Evolutionary conservation across 2,888 invertebrate genomes (phyloP).

Genomic region (Patella depressa): DNA sequence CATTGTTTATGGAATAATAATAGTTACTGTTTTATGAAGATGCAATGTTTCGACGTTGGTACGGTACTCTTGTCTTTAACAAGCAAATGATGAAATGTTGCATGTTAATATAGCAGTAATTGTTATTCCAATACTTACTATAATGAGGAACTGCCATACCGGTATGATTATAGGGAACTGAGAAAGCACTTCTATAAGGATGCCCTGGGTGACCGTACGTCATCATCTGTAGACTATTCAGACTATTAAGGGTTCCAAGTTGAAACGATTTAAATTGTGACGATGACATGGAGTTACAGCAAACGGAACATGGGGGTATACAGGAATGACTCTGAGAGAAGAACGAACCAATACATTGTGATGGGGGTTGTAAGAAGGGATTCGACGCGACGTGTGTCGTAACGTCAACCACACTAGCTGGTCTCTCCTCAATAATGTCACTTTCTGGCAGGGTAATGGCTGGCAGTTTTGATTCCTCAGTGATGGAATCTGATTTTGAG

Average conservation of each 20-base stretch:
- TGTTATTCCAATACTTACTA: conserved; percentile 23
- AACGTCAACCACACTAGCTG: conserved; percentile 36
- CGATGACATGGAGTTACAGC: conserved; percentile 32
- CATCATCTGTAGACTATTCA: conserved; percentile 40
- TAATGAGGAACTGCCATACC: conserved; percentile 31
- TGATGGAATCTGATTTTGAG: not conserved
- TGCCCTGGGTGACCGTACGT: conserved; percentile 40
- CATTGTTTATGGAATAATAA: too few species aligned
- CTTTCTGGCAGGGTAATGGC: not conserved
- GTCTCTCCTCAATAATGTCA: conserved; percentile 25
- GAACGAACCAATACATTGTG: conserved; percentile 11
- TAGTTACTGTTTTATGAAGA: too few species aligned
- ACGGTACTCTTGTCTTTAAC: too few species aligned
- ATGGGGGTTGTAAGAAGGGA: conserved; percentile 14
- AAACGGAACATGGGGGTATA: conserved; percentile 29
- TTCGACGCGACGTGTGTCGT: conserved; percentile 23
- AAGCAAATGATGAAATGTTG: too few species aligned
- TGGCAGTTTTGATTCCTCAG: not conserved
- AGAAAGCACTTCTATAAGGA: conserved; percentile 51
- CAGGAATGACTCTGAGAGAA: conserved; percentile 24
- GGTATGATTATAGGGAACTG: conserved; percentile 46
- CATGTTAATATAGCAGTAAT: too few species aligned
- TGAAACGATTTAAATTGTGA: conserved; percentile 55
- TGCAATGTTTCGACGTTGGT: too few species aligned
- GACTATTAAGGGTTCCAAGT: conserved; percentile 48